phyloP scores from a whole-genome alignment of 2,113 vertebrate genomes.

The Caranx melampygus region DNA sequence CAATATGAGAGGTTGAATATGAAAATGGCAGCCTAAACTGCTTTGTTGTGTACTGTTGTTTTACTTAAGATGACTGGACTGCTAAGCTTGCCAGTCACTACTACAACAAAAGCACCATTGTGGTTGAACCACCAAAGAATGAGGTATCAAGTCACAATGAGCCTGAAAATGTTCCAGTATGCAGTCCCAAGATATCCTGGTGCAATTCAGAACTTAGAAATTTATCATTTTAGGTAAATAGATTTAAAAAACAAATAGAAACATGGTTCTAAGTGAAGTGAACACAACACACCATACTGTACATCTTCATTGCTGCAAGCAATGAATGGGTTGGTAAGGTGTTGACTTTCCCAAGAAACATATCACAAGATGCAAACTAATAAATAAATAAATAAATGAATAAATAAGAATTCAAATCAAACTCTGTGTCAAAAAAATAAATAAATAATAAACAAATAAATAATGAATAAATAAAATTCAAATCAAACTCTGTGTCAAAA shows the following conservation, averaged over 20 bases:
- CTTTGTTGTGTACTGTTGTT: constrained; percentile 41
- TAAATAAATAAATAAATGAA: not conserved
- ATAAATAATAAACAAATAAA: not conserved
- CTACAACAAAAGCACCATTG: constrained; percentile 59
- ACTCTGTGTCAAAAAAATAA: not conserved
- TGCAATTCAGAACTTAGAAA: not conserved
- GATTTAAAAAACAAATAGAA: constrained; percentile 1
- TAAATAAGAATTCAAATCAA: not conserved
- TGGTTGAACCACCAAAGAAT: constrained; percentile 9
- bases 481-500: not conserved
- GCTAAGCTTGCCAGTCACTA: constrained; percentile 40
- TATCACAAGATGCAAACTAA: not conserved
- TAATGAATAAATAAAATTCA: not conserved
- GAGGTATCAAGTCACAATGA: constrained; percentile 47
- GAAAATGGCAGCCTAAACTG: constrained; percentile 28
- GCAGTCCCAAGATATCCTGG: not conserved
- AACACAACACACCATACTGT: not conserved
- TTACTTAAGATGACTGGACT: constrained; percentile 47
- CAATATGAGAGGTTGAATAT: constrained; percentile 3
- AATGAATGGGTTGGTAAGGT: not conserved
- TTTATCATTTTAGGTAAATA: not conserved
- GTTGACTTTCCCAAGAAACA: not conserved
- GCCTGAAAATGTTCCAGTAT: constrained; percentile 15
- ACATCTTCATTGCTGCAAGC: constrained; percentile 16
- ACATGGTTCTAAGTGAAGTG: not conserved